Evolutionary conservation across 2,797 vertebrate genomes (phyloP).

Genomic region (Periophthalmus magnuspinnatus): DNA sequence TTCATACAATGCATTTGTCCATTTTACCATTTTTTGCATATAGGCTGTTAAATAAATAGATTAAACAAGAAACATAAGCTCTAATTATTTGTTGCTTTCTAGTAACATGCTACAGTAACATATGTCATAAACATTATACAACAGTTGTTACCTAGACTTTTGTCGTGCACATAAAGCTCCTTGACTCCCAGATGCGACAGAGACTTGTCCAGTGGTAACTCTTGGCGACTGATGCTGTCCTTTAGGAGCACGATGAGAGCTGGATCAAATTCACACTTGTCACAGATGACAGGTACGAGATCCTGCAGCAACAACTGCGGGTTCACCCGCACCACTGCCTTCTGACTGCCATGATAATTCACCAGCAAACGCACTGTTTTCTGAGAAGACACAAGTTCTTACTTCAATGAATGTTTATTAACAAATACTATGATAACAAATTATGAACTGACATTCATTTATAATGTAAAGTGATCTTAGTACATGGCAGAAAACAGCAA

Average conservation of each 20-base stretch:
- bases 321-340: conserved; percentile 92
- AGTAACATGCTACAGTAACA: not conserved
- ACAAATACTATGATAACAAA: not conserved
- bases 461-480: not conserved
- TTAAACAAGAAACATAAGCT: not conserved
- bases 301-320: conserved; percentile 82
- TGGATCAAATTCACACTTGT: conserved; percentile 92
- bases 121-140: not conserved
- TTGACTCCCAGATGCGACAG: conserved; percentile 88
- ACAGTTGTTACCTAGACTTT: conserved; percentile 83
- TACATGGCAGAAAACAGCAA: too few relatives aligned
- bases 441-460: not conserved
- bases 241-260: conserved; percentile 85
- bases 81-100: not conserved
- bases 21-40: not conserved
- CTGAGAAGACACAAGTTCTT: conserved; percentile 66
- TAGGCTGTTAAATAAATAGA: not conserved
- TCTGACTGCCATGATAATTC: conserved; percentile 92
- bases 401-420: too few relatives aligned
- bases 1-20: not conserved
- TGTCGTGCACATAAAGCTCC: conserved; percentile 91
- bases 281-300: conserved; percentile 88
- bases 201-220: conserved; percentile 87
- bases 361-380: conserved; percentile 93
- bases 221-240: conserved; percentile 82